These are phyloP conservation scores for Schizopygopsis malacanthus DNA, from an alignment of 2,797 vertebrate genomes.

Conservation along the genomic window DNA sequence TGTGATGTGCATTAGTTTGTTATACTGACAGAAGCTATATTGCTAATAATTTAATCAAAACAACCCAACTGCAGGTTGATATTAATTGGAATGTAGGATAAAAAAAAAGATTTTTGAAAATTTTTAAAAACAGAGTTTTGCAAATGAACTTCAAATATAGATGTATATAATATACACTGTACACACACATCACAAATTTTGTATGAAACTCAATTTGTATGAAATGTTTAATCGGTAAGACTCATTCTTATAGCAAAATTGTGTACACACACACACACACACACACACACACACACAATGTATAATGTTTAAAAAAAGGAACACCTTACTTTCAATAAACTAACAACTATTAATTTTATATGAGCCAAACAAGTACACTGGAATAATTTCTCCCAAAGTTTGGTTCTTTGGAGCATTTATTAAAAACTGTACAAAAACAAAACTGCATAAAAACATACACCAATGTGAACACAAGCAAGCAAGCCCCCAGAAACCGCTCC, in stretches of 20 bases:
- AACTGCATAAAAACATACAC: constrained; percentile 66
- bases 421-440: constrained; percentile 77
- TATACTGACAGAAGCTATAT: too few relatives aligned
- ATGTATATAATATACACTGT: not conserved
- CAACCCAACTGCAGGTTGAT: too few relatives aligned
- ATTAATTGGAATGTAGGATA: too few relatives aligned
- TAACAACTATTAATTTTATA: too few relatives aligned
- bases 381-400: not conserved
- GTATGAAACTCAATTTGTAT: too few relatives aligned
- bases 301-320: not conserved
- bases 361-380: not conserved
- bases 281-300: too few relatives aligned
- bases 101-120: too few relatives aligned
- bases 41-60: too few relatives aligned
- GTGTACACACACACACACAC: too few relatives aligned
- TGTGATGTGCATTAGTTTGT: too few relatives aligned
- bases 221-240: not conserved
- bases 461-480: constrained; percentile 65
- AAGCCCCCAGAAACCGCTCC: constrained; percentile 38
- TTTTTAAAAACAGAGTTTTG: too few relatives aligned
- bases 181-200: not conserved
- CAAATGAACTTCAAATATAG: too few relatives aligned
- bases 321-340: not conserved
- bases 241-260: not conserved
- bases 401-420: constrained; percentile 69